Evolutionary conservation across 2,888 invertebrate species (phyloP), one percentile per base, ranked within the genome.

Genomic region (Automeris io): DNA sequence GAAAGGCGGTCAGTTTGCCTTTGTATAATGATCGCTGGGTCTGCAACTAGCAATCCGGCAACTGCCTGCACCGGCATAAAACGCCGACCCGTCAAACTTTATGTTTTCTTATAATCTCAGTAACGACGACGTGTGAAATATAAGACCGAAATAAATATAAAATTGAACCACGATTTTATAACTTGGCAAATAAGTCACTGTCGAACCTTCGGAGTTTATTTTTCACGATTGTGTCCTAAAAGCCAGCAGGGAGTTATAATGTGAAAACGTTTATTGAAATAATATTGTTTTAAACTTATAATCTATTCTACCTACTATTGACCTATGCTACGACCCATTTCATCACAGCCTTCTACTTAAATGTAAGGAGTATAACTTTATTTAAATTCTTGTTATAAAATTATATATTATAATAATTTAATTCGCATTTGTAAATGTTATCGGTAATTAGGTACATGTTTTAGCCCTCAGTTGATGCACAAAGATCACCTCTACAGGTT

Each of bases 101-200:
- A 71, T 64, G 60, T 61, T 62, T 68, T 64, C 70, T 66, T 70
- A 68, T 74, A 76, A 73, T 70, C 61, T 60, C 49, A 62, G 51
- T 61, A 61, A 63, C 58, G 61, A 61, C 61, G 66, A 69, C 72
- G 67, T 74, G 71, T 70, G 73, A 76, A 77, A 74, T 70, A 71
- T 70, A 70, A 67, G 63, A 59, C 57, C 49, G 60, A 55, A 70
- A 70, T 70, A 67, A 73, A 72, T 68, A 70, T 76, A 72, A 75
- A 73, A 70, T 59, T 47, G 53, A 51, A 46, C 50, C 49, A 47
- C 53, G 54, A 70, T 72, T 78, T 78, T 77, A 77, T 63, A 69
- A 70, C 75, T 68, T 59, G 39, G 63, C 65, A 69, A 72, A 75
- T 73, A 75, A 75, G 67, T 70, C 70, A 75, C 73, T 73, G 73